Evolutionary conservation across 2,113 vertebrate species (phyloP).

Genomic region (Orycteropus afer): DNA sequence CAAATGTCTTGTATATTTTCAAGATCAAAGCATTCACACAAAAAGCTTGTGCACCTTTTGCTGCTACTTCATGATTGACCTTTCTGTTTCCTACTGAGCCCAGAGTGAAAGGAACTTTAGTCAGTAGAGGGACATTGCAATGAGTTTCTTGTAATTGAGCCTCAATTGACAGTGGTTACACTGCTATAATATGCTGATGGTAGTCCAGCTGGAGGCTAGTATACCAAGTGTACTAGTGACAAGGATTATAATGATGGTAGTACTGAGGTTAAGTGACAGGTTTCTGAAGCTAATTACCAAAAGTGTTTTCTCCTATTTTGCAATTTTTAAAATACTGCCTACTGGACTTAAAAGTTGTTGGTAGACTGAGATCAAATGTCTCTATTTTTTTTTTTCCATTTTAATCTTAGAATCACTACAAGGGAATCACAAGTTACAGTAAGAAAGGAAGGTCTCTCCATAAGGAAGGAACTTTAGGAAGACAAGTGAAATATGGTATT

Average conservation of each 20-base stretch:
- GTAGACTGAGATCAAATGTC: not conserved
- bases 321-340: conserved; percentile 36
- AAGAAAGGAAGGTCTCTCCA: not conserved
- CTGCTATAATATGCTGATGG: not conserved
- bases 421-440: not conserved
- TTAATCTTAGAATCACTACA: conserved; percentile 40
- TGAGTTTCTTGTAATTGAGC: conserved; percentile 9
- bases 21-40: not conserved
- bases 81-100: conserved; percentile 12
- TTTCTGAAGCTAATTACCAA: conserved; percentile 37
- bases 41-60: not conserved
- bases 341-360: conserved; percentile 15
- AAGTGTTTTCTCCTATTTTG: conserved; percentile 45
- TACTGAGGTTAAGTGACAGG: conserved; percentile 4
- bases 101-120: conserved; percentile 25
- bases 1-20: conserved; percentile 43
- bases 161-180: not conserved
- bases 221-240: not conserved
- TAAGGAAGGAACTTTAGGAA: conserved; percentile 49
- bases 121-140: not conserved
- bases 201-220: not conserved
- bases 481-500: not conserved
- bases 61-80: conserved; percentile 1
- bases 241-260: conserved; percentile 30
- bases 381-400: not conserved